These are phyloP conservation scores for Pteropus rufus DNA, from an alignment of 2,797 vertebrate genomes.

Conservation along the genomic window DNA sequence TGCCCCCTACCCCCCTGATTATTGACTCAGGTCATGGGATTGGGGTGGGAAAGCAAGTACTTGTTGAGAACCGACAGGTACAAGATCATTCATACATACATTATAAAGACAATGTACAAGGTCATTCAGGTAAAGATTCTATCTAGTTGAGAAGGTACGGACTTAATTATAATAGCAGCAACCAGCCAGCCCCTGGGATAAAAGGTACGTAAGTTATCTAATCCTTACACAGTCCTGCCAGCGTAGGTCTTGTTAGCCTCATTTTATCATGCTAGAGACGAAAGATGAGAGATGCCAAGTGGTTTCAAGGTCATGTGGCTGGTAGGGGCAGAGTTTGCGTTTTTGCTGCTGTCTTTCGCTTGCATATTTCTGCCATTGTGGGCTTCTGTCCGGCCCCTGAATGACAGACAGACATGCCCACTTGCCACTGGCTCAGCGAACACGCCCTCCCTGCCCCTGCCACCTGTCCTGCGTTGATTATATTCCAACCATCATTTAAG, in stretches of 20 bases:
- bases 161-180: neutral
- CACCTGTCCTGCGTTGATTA: neutral
- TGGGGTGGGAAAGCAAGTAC: neutral
- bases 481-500: neutral
- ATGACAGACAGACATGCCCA: neutral
- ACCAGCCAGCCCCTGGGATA: accelerated
- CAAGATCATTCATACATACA: neutral
- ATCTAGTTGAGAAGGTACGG: neutral
- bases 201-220: neutral
- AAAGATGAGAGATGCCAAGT: neutral
- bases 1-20: neutral
- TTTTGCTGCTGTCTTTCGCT: neutral
- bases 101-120: no score
- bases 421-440: neutral
- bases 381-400: neutral
- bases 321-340: neutral
- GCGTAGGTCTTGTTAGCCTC: neutral
- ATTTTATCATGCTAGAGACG: neutral
- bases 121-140: neutral
- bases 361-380: neutral
- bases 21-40: neutral
- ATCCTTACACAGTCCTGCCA: neutral
- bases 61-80: neutral
- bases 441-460: accelerated
- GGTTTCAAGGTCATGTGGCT: neutral